These are phyloP conservation scores for Capromys pilorides DNA, from an alignment of 2,797 vertebrate species.

Conservation along the genomic window DNA sequence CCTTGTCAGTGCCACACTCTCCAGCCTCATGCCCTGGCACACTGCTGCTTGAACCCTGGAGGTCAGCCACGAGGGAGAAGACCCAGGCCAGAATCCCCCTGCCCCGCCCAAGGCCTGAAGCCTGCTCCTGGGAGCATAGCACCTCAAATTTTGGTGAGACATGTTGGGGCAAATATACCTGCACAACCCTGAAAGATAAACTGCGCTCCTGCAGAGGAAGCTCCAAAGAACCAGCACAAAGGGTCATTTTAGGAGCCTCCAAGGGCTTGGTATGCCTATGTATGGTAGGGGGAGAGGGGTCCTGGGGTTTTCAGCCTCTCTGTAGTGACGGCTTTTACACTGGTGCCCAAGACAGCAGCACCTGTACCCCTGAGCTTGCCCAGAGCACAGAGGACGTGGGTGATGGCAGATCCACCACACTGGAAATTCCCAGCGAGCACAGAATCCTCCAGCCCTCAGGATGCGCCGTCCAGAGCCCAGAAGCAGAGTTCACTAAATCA, in stretches of 20 bases:
- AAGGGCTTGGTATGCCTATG: not conserved
- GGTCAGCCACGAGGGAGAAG: not conserved
- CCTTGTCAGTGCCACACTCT: not conserved
- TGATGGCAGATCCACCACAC: no score
- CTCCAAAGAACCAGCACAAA: not conserved
- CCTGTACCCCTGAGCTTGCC: slow-evolving; percentile 27
- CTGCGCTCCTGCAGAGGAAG: not conserved
- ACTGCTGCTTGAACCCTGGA: not conserved
- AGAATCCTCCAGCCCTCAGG: not conserved
- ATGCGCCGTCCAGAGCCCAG: not conserved
- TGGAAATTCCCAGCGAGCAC: not conserved
- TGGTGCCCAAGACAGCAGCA: slow-evolving; percentile 7
- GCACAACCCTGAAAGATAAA: slow-evolving; percentile 17
- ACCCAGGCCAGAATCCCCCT: no score
- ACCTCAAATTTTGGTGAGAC: not conserved
- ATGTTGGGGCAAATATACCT: not conserved
- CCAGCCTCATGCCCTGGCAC: not conserved
- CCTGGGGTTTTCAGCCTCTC: not conserved
- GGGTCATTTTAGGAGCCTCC: slow-evolving; percentile 26
- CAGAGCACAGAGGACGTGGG: no score
- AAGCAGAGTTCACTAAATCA: slow-evolving; percentile 6
- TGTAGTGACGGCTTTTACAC: not conserved
- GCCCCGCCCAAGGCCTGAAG: not conserved
- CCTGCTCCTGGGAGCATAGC: no score
- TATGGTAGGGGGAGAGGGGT: not conserved